Percentiles rank a stretch among this genome's conserved stretches.
phyloP scores from a whole-genome alignment of 1,140 invertebrate genomes.

The Drosophila sturtevanti region DNA sequence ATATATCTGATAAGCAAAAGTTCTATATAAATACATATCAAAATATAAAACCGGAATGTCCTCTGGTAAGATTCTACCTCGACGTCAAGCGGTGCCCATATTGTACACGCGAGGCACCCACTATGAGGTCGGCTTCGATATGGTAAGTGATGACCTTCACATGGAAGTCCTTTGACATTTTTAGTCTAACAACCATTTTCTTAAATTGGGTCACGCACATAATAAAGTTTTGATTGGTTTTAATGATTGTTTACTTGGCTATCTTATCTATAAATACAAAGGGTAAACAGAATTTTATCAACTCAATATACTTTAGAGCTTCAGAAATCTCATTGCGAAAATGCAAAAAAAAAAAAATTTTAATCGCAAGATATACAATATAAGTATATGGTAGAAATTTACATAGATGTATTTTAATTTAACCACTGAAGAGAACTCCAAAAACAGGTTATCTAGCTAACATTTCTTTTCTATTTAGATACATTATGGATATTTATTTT shows the following conservation, averaged over 20 bases:
- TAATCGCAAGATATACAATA: too few relatives aligned
- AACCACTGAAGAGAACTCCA: too few relatives aligned
- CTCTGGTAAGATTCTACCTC: slow-evolving; percentile 66
- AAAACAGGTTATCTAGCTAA: too few relatives aligned
- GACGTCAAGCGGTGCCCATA: slow-evolving; percentile 89
- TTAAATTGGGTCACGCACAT: background rate
- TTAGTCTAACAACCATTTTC: background rate
- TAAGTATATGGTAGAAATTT: too few relatives aligned
- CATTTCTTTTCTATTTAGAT: too few relatives aligned
- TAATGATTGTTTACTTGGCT: background rate
- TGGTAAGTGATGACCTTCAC: slow-evolving; percentile 85
- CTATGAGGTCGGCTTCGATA: slow-evolving; percentile 93
- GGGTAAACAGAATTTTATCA: background rate
- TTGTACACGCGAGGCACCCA: slow-evolving; percentile 90
- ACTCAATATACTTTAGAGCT: background rate
- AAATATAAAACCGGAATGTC: slow-evolving; percentile 42
- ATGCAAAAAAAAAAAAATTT: too few relatives aligned
- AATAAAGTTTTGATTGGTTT: slow-evolving; percentile 4
- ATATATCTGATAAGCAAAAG: slow-evolving; percentile 16
- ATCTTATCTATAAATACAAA: background rate
- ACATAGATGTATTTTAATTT: too few relatives aligned
- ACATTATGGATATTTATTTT: too few relatives aligned
- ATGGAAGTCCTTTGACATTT: background rate
- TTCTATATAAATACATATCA: background rate
- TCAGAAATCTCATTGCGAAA: too few relatives aligned